phyloP scores from a whole-genome alignment of 2,797 vertebrate genomes.

The Anabacerthia variegaticeps region DNA sequence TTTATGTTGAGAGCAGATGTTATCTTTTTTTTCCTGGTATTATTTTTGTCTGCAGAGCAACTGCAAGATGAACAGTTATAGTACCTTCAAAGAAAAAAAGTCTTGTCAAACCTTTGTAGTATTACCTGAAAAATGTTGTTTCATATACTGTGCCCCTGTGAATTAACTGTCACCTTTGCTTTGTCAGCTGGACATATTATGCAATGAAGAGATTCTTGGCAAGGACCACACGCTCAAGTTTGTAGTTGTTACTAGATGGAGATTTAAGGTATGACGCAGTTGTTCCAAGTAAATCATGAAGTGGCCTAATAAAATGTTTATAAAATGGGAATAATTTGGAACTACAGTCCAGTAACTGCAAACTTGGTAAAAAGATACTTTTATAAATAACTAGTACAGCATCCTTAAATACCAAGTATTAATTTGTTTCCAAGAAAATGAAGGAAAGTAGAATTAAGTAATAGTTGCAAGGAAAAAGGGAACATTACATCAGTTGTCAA shows the following conservation, averaged over 20 bases:
- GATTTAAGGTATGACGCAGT: constrained; percentile 91
- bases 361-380: neutral
- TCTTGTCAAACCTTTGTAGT: neutral
- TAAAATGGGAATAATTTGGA: neutral
- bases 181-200: constrained; percentile 98
- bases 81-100: neutral
- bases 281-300: neutral
- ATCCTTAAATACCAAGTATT: neutral
- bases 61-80: neutral
- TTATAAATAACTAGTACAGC: neutral
- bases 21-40: neutral
- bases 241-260: constrained; percentile 99
- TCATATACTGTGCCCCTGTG: neutral
- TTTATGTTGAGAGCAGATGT: neutral
- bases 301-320: neutral
- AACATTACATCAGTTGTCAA: neutral
- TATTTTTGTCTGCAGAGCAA: neutral
- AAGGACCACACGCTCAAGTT: constrained; percentile 99
- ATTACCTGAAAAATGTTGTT: neutral
- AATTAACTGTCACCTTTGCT: constrained; percentile 25
- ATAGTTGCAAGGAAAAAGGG: neutral
- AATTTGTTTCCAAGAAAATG: neutral
- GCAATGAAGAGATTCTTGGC: constrained; percentile 98
- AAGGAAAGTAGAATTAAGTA: neutral
- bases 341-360: neutral